phyloP scores from a whole-genome alignment of 2,797 vertebrate species.

The Tapirus indicus region DNA sequence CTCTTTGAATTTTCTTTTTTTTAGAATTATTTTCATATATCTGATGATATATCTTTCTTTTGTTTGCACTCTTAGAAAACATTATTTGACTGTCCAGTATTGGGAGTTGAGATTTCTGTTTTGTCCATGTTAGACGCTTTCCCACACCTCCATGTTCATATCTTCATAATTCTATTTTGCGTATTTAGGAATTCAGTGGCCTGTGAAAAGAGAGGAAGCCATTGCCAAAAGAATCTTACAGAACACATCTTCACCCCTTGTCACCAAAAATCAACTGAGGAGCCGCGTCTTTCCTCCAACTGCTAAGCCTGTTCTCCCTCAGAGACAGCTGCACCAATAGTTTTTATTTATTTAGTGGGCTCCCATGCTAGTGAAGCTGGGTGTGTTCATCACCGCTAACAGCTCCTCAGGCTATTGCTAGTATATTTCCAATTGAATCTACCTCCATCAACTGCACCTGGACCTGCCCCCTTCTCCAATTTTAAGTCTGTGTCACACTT shows the following conservation, averaged over 20 bases:
- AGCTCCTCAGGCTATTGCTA: background rate
- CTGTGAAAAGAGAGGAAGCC: background rate
- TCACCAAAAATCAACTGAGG: background rate
- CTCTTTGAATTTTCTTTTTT: background rate
- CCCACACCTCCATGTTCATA: background rate
- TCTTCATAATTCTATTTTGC: background rate
- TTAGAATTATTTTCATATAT: background rate
- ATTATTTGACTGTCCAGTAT: background rate
- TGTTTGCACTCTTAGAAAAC: background rate
- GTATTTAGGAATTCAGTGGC: background rate
- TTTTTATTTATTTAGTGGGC: background rate
- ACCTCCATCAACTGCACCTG: background rate
- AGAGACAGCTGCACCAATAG: background rate
- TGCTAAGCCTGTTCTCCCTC: background rate
- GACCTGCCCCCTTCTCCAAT: background rate
- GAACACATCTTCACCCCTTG: background rate
- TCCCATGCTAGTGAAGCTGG: background rate
- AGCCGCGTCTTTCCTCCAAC: background rate
- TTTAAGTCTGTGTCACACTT: background rate
- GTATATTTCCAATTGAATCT: background rate
- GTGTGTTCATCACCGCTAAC: background rate
- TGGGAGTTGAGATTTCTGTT: background rate
- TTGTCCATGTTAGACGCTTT: background rate
- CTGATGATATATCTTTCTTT: background rate
- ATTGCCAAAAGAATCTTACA: background rate